Conservation (phyloP, 2,888 invertebrate species). For the Limnephilus auricula region DNA sequence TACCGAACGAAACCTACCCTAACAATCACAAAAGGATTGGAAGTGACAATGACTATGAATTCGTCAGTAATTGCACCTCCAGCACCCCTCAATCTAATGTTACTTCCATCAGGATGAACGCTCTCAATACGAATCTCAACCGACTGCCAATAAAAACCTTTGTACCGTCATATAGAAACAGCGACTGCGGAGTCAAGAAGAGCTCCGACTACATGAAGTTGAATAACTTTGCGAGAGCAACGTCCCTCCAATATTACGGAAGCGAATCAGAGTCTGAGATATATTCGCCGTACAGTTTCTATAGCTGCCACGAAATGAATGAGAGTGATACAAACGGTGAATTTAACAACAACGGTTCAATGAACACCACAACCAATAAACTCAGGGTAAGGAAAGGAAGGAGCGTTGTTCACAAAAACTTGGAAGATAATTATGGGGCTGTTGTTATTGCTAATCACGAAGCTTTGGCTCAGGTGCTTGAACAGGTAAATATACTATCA, state of each 20-base stretch:
- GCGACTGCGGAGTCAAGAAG: slow-evolving; percentile 76
- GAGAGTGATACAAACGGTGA: slow-evolving; percentile 72
- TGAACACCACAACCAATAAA: slow-evolving; percentile 79
- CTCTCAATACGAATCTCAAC: slow-evolving; percentile 69
- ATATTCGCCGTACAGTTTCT: slow-evolving; percentile 89
- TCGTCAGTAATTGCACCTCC: slow-evolving; percentile 81
- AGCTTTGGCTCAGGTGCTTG: slow-evolving; percentile 91
- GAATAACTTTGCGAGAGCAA: slow-evolving; percentile 79
- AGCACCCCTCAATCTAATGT: slow-evolving; percentile 84
- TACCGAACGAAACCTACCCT: slow-evolving; percentile 67
- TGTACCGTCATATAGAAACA: slow-evolving; percentile 72
- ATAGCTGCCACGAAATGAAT: slow-evolving; percentile 80
- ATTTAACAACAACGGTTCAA: slow-evolving; percentile 72
- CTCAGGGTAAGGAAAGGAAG: slow-evolving; percentile 87
- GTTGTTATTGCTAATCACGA: slow-evolving; percentile 94
- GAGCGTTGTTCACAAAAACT: slow-evolving; percentile 89
- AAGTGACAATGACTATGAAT: slow-evolving; percentile 82
- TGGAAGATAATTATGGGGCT: slow-evolving; percentile 94
- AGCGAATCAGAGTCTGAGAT: slow-evolving; percentile 91
- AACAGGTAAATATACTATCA: slow-evolving; percentile 81
- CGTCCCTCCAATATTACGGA: slow-evolving; percentile 88
- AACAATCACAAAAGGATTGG: slow-evolving; percentile 78
- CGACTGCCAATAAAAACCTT: slow-evolving; percentile 71
- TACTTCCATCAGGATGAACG: slow-evolving; percentile 74
- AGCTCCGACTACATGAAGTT: slow-evolving; percentile 80